Percentiles rank a stretch among this genome's conserved stretches.
These are phyloP conservation scores for Protonibea diacanthus DNA, from an alignment of 2,797 vertebrate genomes.

Conservation along the genomic window DNA sequence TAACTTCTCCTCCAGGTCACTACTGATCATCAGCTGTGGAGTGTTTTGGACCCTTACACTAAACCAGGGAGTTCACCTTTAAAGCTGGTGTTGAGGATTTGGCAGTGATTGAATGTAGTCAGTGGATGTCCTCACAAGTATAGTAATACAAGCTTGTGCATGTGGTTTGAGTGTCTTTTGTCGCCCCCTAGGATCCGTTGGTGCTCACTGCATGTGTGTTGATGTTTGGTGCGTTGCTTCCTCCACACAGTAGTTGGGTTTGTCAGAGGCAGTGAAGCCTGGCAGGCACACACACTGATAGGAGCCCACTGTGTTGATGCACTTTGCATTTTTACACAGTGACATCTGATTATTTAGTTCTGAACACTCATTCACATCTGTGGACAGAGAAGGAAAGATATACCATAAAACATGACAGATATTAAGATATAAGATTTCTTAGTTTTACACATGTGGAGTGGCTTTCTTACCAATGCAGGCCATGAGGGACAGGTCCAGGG, in stretches of 20 bases:
- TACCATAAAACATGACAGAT: not conserved
- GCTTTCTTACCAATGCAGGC: constrained; percentile 91
- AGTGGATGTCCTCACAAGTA: constrained; percentile 60
- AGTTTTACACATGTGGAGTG: not conserved
- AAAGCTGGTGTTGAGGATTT: not conserved
- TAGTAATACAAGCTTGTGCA: constrained; percentile 62
- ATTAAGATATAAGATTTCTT: not conserved
- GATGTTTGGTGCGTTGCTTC: constrained; percentile 65
- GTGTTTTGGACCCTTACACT: not conserved
- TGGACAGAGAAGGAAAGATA: constrained; percentile 36
- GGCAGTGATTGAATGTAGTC: constrained; percentile 7
- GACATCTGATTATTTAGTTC: constrained; percentile 97
- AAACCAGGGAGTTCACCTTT: not conserved
- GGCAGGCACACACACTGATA: constrained; percentile 95
- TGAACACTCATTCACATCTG: constrained; percentile 96
- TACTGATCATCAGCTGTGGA: not conserved
- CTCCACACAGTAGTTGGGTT: constrained; percentile 94
- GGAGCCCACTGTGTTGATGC: constrained; percentile 96
- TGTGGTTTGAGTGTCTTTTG: constrained; percentile 70
- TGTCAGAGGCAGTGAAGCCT: constrained; percentile 90
- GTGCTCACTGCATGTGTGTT: constrained; percentile 86
- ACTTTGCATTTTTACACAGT: constrained; percentile 96
- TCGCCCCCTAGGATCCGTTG: constrained; percentile 63
- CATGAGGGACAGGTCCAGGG: constrained; percentile 94
- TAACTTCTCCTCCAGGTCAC: constrained; percentile 3